These are phyloP conservation scores for Dendrolimus punctatus DNA, from an alignment of 1,140 invertebrate genomes.

Conservation along the genomic window DNA sequence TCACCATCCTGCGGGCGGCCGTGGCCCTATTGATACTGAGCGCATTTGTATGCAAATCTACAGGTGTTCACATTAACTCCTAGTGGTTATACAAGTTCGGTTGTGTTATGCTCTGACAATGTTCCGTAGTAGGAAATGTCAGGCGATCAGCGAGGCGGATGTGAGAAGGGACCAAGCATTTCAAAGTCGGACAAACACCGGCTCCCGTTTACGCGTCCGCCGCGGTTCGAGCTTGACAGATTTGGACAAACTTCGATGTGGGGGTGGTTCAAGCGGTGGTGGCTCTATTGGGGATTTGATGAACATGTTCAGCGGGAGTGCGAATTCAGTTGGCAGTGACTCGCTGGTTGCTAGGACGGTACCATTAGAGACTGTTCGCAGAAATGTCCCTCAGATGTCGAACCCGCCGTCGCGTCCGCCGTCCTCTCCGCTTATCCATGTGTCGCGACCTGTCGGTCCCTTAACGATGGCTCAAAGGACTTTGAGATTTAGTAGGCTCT, in stretches of 20 bases:
- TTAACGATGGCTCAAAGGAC: constrained; percentile 78
- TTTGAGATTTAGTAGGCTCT: constrained; percentile 76
- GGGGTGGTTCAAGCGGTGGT: constrained; percentile 70
- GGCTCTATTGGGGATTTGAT: constrained; percentile 85
- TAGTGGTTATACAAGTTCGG: constrained; percentile 33
- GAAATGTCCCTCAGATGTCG: constrained; percentile 59
- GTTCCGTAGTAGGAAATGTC: constrained; percentile 49
- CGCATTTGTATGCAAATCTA: constrained; percentile 62
- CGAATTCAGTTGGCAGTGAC: constrained; percentile 77
- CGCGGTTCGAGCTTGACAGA: constrained; percentile 82
- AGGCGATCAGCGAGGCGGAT: constrained; percentile 59
- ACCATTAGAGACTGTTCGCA: constrained; percentile 78
- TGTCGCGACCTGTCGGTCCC: constrained; percentile 48
- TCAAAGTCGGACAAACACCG: constrained; percentile 29
- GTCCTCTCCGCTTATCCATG: constrained; percentile 54
- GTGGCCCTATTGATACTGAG: constrained; percentile 59
- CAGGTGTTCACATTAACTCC: constrained; percentile 43
- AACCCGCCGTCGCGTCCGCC: constrained; percentile 49
- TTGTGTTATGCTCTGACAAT: constrained; percentile 30
- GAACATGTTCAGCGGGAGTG: constrained; percentile 82
- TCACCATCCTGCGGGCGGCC: constrained; percentile 62
- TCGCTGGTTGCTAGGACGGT: constrained; percentile 79
- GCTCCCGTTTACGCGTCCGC: constrained; percentile 72
- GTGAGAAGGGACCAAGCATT: constrained; percentile 42
- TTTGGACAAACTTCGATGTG: constrained; percentile 75